A percentile compares a stretch with the other conserved stretches of the same genome.
Evolutionary conservation across 1,140 invertebrate genomes (phyloP).

Genomic region (Augochlora pura): DNA sequence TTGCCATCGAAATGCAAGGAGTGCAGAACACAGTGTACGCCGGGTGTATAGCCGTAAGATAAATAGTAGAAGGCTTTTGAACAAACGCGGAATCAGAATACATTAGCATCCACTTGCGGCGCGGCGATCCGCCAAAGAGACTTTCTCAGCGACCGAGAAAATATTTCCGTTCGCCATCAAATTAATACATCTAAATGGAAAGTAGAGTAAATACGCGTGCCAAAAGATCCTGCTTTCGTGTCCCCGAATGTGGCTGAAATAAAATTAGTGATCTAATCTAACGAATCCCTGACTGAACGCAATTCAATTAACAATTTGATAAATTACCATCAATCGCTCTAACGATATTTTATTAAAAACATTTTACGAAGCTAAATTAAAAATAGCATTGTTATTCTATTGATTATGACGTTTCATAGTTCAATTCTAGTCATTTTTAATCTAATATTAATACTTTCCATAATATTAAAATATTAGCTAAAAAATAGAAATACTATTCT

Average conservation of each 20-base stretch:
- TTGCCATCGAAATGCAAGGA: background rate
- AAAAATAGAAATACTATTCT: too few species aligned
- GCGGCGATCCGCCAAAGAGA: background rate
- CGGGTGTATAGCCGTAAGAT: background rate
- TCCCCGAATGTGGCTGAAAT: background rate
- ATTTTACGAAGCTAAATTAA: too few species aligned
- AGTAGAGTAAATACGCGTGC: background rate
- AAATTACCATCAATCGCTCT: too few species aligned
- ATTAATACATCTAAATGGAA: background rate
- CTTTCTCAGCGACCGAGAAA: background rate
- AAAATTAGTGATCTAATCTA: background rate
- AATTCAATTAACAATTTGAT: background rate
- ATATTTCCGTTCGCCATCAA: background rate
- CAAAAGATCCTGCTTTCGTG: background rate
- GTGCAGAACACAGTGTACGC: background rate
- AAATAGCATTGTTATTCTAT: too few species aligned
- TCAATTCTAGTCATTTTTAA: too few species aligned
- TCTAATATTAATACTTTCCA: too few species aligned
- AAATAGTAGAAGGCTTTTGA: conserved; percentile 5
- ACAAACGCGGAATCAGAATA: conserved; percentile 1
- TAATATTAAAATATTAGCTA: too few species aligned
- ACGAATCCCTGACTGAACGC: background rate
- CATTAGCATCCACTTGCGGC: background rate
- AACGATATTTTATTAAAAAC: too few species aligned
- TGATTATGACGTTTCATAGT: too few species aligned